Evolutionary conservation across 2,888 invertebrate species (phyloP).

Genomic region (Archaeoteleia sp.): DNA sequence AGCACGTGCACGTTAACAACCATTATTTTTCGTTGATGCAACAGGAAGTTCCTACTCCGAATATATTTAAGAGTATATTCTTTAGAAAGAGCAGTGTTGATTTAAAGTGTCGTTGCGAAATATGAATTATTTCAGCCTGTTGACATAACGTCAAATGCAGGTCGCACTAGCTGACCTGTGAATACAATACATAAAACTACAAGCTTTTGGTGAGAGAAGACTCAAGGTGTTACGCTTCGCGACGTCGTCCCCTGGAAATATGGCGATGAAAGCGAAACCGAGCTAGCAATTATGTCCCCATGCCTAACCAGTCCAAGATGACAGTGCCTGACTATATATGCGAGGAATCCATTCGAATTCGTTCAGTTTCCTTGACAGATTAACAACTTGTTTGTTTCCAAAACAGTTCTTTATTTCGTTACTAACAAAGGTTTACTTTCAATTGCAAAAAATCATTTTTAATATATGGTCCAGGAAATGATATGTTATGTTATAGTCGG

Average conservation of each 20-base stretch:
- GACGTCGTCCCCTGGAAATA: constrained; percentile 65
- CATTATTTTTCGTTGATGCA: too few species aligned
- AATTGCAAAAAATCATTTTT: too few species aligned
- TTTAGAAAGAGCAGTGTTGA: constrained; percentile 2
- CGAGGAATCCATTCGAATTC: constrained; percentile 48
- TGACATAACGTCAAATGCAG: constrained; percentile 26
- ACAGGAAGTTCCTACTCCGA: constrained; percentile 29
- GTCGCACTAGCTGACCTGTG: constrained; percentile 27
- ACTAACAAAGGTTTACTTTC: too few species aligned
- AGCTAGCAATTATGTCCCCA: constrained; percentile 67
- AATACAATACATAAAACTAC: constrained; percentile 46
- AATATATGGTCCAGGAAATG: too few species aligned
- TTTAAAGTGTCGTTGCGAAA: constrained; percentile 49
- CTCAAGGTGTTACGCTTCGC: constrained; percentile 69
- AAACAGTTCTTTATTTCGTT: too few species aligned
- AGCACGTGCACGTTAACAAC: too few species aligned
- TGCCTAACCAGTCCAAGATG: constrained; percentile 54
- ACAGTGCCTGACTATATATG: constrained; percentile 66
- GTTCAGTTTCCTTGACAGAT: constrained; percentile 57
- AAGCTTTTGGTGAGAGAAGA: constrained; percentile 42
- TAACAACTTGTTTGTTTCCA: constrained; percentile 11
- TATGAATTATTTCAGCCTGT: constrained; percentile 56
- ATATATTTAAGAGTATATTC: constrained; percentile 29
- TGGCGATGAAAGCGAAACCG: constrained; percentile 74
- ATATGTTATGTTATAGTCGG: too few species aligned